Percentiles rank a stretch among this genome's conserved stretches.
These are phyloP conservation scores for Tiliqua scincoides DNA, from an alignment of 2,113 vertebrate genomes.

Conservation along the genomic window DNA sequence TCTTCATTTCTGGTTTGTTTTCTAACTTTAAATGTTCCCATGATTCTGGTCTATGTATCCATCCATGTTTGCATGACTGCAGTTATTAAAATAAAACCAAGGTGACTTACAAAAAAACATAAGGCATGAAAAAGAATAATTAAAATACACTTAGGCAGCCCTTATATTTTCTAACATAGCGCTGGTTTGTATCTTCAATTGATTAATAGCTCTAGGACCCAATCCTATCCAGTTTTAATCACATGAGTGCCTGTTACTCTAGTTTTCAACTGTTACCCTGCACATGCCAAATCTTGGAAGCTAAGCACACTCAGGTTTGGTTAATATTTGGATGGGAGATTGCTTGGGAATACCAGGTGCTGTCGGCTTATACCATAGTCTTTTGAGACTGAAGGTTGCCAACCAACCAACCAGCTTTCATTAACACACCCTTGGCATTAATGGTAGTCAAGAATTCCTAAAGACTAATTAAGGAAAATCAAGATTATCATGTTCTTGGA, in stretches of 20 bases:
- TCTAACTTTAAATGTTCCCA: rapidly evolving
- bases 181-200: background rate
- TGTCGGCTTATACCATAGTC: too few species aligned
- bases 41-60: background rate
- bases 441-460: background rate
- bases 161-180: background rate
- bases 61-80: background rate
- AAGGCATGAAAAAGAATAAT: too few species aligned
- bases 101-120: background rate
- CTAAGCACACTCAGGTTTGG: too few species aligned
- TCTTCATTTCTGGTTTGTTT: background rate
- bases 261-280: background rate
- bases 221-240: background rate
- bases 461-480: background rate
- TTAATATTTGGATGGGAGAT: too few species aligned
- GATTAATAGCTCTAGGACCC: background rate
- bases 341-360: too few species aligned
- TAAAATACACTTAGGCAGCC: too few species aligned
- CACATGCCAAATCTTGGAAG: background rate
- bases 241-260: background rate
- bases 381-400: too few species aligned
- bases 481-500: background rate
- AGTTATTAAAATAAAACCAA: background rate
- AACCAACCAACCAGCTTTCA: too few species aligned
- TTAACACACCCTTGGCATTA: background rate